Evolutionary conservation across 2,888 invertebrate genomes (phyloP), one percentile per base, ranked within the genome.

Genomic region (Aquatica leii): DNA sequence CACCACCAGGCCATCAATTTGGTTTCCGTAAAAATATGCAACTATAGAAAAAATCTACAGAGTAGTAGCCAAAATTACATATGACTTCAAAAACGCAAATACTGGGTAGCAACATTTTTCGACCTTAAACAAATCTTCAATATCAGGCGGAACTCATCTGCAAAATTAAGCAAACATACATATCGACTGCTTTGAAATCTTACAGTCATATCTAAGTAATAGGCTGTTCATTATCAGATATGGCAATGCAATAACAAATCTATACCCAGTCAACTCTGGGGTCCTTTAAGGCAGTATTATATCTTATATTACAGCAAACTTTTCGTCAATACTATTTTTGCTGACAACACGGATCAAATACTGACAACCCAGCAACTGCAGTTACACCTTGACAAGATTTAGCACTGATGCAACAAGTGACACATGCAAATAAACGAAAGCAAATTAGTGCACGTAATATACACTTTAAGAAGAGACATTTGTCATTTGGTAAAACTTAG

Each of bases 1-100:
- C 21, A 55, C 2, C 43, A 55, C 55, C 43, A 24, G 53, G 35
- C 37, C 65, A 69, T 20, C 62, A 71, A 56, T 71, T 68, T 15
- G 14, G 43, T 4, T 40, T 40, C 15, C 4, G 18, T 4, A 4
- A 43, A 12, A 5, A 43, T 9, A 43, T 15, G 14, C 40, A 40
- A 40, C 40, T 2, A 43, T 14, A 15, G 43, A 43, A 18, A 41
- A 55, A 55, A 15, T 55, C 4, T 43, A 55, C 21, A 55, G 55
- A 17, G 40, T 35, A 17, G 52, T 52, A 52, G 17, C 37, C 11
- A 37, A 40, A 20, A 52, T 40, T 52, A 52, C 40, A n/a, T 9
- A 40, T 12, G 52, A 52, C 52, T 52, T 40, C 18, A 52, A 37
- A 37, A 52, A 21, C 37, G 52, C 2, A 37, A 37, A 52, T 52